Evolutionary conservation across 2,888 invertebrate genomes (phyloP).

Genomic region (Acrobasis repandana): DNA sequence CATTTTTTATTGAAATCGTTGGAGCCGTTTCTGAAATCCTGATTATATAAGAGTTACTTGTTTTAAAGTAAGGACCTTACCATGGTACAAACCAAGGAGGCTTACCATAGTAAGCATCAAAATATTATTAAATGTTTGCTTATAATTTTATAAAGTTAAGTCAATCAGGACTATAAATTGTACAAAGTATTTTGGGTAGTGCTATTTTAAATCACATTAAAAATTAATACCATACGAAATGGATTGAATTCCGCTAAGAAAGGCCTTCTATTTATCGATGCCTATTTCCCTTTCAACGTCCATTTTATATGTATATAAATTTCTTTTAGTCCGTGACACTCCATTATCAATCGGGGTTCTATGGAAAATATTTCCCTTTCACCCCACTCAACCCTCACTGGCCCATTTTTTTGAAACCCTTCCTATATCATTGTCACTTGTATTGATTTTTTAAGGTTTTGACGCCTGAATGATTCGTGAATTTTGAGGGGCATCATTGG

Average conservation of each 20-base stretch:
- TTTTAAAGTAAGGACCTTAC: no score
- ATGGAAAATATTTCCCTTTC: conserved; percentile 54
- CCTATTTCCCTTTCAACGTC: conserved; percentile 1
- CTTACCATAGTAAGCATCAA: no score
- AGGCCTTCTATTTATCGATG: conserved; percentile 1
- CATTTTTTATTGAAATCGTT: no score
- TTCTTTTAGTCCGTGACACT: conserved; percentile 40
- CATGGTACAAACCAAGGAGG: no score
- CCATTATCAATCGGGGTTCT: conserved; percentile 55
- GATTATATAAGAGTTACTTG: no score
- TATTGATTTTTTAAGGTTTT: conserved; percentile 47
- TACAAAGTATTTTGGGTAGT: not conserved
- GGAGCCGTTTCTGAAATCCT: no score
- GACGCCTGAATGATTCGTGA: conserved; percentile 25
- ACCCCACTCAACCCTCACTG: conserved; percentile 39
- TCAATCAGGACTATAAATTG: no score
- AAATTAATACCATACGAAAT: not conserved
- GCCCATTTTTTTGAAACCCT: conserved; percentile 37
- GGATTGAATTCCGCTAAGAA: not conserved
- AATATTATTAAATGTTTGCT: no score
- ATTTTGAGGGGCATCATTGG: conserved; percentile 7
- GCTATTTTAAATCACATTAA: not conserved
- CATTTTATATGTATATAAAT: conserved; percentile 28
- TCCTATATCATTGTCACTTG: conserved; percentile 46
- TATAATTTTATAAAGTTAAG: no score